Percentiles rank a stretch among this genome's conserved stretches.
Conservation (phyloP, 2,113 vertebrate species). For the pig (Sus scrofa) region DNA sequence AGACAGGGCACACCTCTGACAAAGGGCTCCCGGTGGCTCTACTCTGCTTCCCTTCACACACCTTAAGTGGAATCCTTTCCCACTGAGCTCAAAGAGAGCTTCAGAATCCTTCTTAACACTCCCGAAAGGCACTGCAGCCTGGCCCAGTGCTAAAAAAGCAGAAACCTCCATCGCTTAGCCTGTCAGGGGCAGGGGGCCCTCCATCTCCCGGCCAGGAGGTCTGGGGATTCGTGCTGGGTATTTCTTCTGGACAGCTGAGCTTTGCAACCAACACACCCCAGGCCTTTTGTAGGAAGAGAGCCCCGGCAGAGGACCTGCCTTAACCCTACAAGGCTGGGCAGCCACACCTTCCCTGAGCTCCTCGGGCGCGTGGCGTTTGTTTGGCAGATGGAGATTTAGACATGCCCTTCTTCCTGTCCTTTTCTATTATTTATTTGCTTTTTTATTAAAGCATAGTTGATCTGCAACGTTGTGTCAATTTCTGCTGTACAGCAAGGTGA, state of each 20-base stretch:
- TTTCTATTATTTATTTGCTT: no score
- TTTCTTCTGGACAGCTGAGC: neutral
- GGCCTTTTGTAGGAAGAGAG: neutral
- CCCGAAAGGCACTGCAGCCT: rapidly evolving
- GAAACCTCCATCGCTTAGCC: neutral
- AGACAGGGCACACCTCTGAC: neutral
- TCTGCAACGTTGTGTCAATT: no score
- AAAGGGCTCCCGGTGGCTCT: neutral
- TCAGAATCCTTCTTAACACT: neutral
- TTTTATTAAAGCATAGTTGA: no score
- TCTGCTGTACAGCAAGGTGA: no score
- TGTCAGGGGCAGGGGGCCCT: neutral
- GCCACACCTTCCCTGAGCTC: neutral
- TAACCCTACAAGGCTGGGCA: neutral
- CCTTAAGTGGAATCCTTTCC: neutral
- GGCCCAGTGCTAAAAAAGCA: neutral
- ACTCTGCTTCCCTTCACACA: neutral
- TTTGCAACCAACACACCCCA: neutral
- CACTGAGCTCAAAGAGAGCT: neutral
- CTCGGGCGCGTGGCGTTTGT: neutral
- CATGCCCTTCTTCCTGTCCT: neutral
- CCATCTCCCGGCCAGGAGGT: neutral
- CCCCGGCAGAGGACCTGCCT: neutral
- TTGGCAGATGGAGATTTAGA: neutral
- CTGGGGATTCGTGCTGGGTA: neutral